Conservation (phyloP, 2,113 vertebrate genomes). For the Mirza zaza region DNA sequence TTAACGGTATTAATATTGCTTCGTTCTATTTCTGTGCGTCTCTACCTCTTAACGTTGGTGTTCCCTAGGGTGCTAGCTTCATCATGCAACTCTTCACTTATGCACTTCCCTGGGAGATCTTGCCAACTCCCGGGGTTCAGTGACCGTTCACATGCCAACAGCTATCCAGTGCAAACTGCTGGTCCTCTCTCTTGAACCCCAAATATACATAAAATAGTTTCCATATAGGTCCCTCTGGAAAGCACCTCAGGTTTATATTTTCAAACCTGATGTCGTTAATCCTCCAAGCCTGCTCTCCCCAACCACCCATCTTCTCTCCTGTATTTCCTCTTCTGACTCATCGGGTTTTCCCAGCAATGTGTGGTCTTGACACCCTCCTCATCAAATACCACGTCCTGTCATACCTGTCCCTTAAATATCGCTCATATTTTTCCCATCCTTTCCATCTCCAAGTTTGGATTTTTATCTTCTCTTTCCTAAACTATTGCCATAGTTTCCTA, state of each 20-base stretch:
- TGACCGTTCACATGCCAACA: background rate
- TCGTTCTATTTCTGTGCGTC: background rate
- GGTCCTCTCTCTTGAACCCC: background rate
- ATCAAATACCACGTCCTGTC: background rate
- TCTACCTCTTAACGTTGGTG: background rate
- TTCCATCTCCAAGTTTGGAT: background rate
- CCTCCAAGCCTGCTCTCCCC: background rate
- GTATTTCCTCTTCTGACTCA: background rate
- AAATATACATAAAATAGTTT: background rate
- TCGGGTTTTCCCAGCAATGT: background rate
- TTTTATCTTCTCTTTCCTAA: background rate
- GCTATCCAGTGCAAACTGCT: background rate
- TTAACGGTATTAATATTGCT: background rate
- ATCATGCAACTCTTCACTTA: background rate
- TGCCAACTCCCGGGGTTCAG: background rate
- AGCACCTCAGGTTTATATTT: background rate
- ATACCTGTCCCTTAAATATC: background rate
- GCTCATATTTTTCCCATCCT: background rate
- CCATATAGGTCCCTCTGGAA: background rate
- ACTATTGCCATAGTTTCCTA: background rate
- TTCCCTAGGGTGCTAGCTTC: background rate
- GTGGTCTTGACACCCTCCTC: background rate
- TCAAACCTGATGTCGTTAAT: background rate
- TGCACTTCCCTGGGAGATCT: background rate
- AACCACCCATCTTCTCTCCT: background rate